Conservation (phyloP, 2,888 invertebrate species). For the Bugulina stolonifera region DNA sequence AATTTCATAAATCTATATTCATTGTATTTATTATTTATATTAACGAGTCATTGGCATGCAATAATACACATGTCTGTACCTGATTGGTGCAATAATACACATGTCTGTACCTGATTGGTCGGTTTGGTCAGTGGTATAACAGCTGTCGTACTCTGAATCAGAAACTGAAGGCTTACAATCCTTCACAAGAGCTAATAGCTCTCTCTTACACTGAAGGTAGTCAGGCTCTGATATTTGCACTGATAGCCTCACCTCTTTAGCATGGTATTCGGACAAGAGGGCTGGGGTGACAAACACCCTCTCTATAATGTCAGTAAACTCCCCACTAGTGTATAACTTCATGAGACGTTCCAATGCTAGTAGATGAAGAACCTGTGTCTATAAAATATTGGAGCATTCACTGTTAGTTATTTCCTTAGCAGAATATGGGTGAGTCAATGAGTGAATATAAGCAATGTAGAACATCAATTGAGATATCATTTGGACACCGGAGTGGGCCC, state of each 20-base stretch:
- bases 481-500: too few species aligned
- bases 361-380: slow-evolving; percentile 10
- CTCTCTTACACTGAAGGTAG: neutral
- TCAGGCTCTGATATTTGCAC: neutral
- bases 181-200: slow-evolving; percentile 8
- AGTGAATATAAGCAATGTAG: too few species aligned
- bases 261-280: neutral
- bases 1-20: too few species aligned
- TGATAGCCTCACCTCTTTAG: neutral
- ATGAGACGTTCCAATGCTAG: neutral
- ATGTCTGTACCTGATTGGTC: neutral
- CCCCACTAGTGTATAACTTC: slow-evolving; percentile 3
- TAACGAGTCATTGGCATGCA: too few species aligned
- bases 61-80: too few species aligned
- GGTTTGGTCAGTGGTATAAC: neutral
- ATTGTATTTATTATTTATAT: too few species aligned
- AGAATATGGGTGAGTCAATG: too few species aligned
- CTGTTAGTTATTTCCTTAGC: too few species aligned
- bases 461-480: too few species aligned
- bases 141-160: slow-evolving; percentile 8
- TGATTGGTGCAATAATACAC: too few species aligned
- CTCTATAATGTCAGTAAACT: neutral
- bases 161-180: neutral
- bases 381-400: neutral
- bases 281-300: neutral